Conservation (phyloP, 2,113 vertebrate genomes). For the Apodemus sylvaticus region DNA sequence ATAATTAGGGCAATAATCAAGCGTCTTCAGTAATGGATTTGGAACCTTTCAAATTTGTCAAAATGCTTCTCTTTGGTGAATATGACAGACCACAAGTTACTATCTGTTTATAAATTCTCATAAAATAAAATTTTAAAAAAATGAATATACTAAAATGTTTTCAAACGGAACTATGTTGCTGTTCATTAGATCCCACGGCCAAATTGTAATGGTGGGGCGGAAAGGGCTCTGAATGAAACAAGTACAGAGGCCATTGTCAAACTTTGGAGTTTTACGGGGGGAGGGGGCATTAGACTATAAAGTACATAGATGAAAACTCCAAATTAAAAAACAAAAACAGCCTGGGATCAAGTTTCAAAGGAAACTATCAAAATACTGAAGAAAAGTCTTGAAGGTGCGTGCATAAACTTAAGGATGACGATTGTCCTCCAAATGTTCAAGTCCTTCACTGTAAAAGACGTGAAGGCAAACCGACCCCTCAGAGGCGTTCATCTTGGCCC, state of each 20-base stretch:
- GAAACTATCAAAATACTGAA: not conserved
- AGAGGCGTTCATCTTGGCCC: not conserved
- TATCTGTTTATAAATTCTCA: not conserved
- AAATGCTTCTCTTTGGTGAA: constrained; percentile 19
- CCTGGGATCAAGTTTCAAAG: not conserved
- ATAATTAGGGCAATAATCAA: not conserved
- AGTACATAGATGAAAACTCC: not conserved
- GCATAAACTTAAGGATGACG: not conserved
- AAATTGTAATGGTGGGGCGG: not conserved
- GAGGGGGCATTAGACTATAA: not conserved
- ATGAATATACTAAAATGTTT: not conserved
- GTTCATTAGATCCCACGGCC: not conserved
- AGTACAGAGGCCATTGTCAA: not conserved
- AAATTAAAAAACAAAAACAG: constrained; percentile 23
- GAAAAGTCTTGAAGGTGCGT: not conserved
- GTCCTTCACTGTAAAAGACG: not conserved
- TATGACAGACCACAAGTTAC: not conserved
- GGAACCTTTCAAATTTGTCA: not conserved
- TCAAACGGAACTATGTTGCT: not conserved
- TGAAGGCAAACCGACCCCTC: not conserved
- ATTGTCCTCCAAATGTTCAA: not conserved
- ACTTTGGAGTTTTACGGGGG: not conserved
- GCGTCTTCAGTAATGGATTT: not conserved
- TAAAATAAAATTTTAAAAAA: not conserved
- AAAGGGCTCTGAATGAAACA: not conserved